A percentile compares a stretch with the other conserved stretches of the same genome.
These are phyloP conservation scores for Nebria brevicollis DNA, from an alignment of 2,888 invertebrate genomes.

Conservation along the genomic window DNA sequence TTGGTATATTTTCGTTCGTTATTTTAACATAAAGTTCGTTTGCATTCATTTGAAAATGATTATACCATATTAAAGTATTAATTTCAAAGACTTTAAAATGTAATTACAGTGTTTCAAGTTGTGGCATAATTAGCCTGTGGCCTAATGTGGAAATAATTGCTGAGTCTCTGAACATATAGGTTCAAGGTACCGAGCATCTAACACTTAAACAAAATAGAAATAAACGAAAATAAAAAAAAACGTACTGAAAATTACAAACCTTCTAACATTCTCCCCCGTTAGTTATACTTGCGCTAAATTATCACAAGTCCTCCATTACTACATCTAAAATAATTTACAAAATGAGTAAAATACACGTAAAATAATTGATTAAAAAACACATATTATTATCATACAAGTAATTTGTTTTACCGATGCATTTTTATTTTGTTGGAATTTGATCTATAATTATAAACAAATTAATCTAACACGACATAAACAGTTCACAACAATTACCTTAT, in stretches of 20 bases:
- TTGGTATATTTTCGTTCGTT: not conserved
- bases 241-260: not conserved
- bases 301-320: not conserved
- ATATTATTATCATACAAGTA: not conserved
- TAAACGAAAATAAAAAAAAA: not conserved
- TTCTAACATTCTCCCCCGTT: not conserved
- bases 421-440: not conserved
- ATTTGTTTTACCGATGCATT: not conserved
- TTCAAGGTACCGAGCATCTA: constrained; percentile 25
- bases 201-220: not conserved
- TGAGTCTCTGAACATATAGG: constrained; percentile 35
- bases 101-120: constrained; percentile 60
- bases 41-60: constrained; percentile 53
- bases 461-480: not conserved
- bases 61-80: constrained; percentile 61
- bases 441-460: not conserved
- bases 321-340: too few species aligned
- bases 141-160: constrained; percentile 65
- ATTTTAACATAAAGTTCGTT: not conserved
- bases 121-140: constrained; percentile 60
- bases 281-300: not conserved
- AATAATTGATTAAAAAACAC: too few species aligned
- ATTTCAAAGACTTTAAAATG: constrained; percentile 60
- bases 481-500: not conserved
- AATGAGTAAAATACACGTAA: too few species aligned